Percentiles rank a stretch among this genome's conserved stretches.
These are phyloP conservation scores for Xerus rutilus DNA, from an alignment of 2,797 vertebrate genomes.

Conservation along the genomic window DNA sequence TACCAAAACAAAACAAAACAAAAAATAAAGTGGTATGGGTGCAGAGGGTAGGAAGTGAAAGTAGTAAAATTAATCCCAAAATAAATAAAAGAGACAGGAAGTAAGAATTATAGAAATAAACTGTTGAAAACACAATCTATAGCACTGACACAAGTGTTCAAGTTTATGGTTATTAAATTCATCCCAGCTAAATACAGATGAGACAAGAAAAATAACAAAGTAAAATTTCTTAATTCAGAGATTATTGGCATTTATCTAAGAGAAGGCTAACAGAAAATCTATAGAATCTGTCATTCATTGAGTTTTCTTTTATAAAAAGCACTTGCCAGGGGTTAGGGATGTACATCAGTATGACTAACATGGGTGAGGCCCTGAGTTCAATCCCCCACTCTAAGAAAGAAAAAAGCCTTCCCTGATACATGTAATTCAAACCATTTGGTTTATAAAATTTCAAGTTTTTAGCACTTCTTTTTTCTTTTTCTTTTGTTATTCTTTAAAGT, in stretches of 20 bases:
- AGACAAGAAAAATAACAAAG: not conserved
- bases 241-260: not conserved
- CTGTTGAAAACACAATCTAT: not conserved
- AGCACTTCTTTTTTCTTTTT: not conserved
- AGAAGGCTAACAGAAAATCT: not conserved
- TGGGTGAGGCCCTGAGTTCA: no score
- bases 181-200: not conserved
- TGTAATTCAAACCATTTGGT: constrained; percentile 37
- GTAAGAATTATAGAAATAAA: constrained; percentile 48
- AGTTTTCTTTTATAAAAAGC: constrained; percentile 19
- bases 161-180: not conserved
- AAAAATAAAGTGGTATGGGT: not conserved
- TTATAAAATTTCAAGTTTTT: constrained; percentile 15
- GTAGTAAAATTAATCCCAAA: constrained; percentile 4
- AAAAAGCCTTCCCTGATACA: not conserved
- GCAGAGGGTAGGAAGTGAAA: not conserved
- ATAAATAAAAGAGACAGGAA: not conserved
- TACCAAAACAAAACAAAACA: no score
- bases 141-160: not conserved
- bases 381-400: not conserved
- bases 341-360: not conserved
- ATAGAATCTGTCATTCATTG: not conserved
- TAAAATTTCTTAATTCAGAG: constrained; percentile 26
- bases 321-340: not conserved
- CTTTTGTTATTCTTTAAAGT: not conserved